A percentile compares a stretch with the other conserved stretches of the same genome.
Conservation (phyloP, 2,113 vertebrate genomes). For the Pseudorhombus dupliciocellatus region DNA sequence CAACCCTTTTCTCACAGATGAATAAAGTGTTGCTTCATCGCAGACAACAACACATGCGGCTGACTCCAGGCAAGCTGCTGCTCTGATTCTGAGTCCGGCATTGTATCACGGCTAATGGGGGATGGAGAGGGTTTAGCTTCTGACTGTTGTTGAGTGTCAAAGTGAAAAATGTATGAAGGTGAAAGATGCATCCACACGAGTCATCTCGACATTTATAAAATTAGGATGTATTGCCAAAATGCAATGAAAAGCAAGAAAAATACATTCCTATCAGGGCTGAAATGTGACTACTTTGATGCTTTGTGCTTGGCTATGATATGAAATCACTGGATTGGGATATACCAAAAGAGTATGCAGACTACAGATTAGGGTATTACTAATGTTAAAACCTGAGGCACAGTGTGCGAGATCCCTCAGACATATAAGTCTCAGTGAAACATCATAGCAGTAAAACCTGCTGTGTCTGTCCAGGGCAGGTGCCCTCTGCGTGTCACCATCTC, state of each 20-base stretch:
- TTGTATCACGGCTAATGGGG: slow-evolving; percentile 12
- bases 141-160: neutral
- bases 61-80: slow-evolving; percentile 55
- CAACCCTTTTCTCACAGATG: slow-evolving; percentile 25
- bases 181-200: neutral
- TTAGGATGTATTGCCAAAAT: too few relatives aligned
- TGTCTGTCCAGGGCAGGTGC: slow-evolving; percentile 43
- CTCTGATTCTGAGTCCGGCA: slow-evolving; percentile 31
- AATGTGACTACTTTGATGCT: neutral
- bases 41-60: slow-evolving; percentile 63
- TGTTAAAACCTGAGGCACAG: neutral
- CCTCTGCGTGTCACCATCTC: slow-evolving; percentile 53
- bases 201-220: neutral
- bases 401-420: slow-evolving; percentile 1
- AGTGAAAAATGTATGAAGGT: neutral
- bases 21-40: slow-evolving; percentile 18
- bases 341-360: neutral
- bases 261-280: too few relatives aligned
- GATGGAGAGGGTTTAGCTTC: neutral
- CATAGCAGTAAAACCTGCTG: slow-evolving; percentile 46
- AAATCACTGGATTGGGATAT: neutral
- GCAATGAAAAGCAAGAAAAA: too few relatives aligned
- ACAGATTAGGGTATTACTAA: neutral
- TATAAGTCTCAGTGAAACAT: slow-evolving; percentile 23
- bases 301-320: neutral